phyloP scores from a whole-genome alignment of 2,113 vertebrate genomes.

The Sorex araneus region DNA sequence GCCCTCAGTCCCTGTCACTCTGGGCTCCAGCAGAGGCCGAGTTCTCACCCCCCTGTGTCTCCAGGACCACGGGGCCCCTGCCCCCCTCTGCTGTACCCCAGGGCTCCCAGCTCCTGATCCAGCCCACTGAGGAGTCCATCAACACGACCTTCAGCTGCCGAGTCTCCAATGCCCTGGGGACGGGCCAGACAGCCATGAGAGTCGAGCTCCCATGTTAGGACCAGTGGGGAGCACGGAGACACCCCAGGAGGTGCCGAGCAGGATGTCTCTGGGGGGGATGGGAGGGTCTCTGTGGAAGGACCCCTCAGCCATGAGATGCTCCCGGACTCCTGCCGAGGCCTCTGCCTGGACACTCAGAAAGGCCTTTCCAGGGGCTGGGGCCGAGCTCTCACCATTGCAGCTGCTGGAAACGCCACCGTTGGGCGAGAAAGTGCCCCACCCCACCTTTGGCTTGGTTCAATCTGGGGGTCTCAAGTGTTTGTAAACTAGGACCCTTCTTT shows the following conservation, averaged over 20 bases:
- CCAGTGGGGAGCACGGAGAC: not conserved
- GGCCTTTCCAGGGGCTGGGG: not conserved
- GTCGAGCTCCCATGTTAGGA: slow-evolving; percentile 90
- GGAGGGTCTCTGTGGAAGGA: no score
- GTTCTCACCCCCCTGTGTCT: not conserved
- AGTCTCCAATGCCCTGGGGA: slow-evolving; percentile 89
- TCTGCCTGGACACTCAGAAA: not conserved
- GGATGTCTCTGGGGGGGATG: not conserved
- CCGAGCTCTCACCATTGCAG: not conserved
- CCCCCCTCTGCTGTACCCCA: slow-evolving; percentile 83
- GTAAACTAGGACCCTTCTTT: no score
- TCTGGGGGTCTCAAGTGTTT: no score
- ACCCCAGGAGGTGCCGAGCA: no score
- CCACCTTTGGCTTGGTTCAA: no score
- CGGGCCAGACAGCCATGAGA: slow-evolving; percentile 80
- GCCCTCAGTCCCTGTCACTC: no score
- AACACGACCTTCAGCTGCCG: slow-evolving; percentile 93
- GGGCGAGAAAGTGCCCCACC: not conserved
- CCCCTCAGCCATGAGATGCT: not conserved
- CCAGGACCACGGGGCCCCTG: slow-evolving; percentile 87
- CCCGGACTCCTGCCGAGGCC: not conserved
- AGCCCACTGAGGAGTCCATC: slow-evolving; percentile 86
- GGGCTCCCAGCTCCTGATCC: slow-evolving; percentile 86
- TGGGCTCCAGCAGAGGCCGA: not conserved
- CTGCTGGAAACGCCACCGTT: not conserved